These are phyloP conservation scores for Dolomedes plantarius DNA, from an alignment of 2,888 invertebrate species.

Conservation along the genomic window DNA sequence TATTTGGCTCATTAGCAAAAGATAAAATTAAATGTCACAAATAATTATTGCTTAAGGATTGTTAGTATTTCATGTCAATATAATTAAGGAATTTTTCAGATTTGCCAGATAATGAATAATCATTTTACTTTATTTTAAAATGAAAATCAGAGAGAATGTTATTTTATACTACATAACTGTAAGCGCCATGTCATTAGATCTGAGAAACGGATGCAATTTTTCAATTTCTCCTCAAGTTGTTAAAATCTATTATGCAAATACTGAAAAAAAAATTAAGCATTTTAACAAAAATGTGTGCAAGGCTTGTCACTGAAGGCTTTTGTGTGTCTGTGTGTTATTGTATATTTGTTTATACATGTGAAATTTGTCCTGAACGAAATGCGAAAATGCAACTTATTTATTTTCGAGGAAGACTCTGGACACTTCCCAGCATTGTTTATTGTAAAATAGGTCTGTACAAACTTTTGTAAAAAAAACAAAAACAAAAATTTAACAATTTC, in stretches of 20 bases:
- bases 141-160: neutral
- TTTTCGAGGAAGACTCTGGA: constrained; percentile 55
- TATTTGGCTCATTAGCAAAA: too few species aligned
- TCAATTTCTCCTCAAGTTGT: constrained; percentile 12
- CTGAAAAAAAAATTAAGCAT: constrained; percentile 11
- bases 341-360: constrained; percentile 66
- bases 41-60: too few species aligned
- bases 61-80: too few species aligned
- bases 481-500: constrained; percentile 52
- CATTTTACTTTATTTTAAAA: too few species aligned
- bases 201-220: constrained; percentile 51
- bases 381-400: constrained; percentile 60
- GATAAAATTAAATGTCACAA: too few species aligned
- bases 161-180: neutral
- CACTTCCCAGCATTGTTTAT: constrained; percentile 52
- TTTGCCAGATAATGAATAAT: too few species aligned
- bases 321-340: constrained; percentile 61
- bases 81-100: too few species aligned
- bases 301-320: constrained; percentile 55
- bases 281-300: constrained; percentile 35
- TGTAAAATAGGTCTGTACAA: constrained; percentile 71
- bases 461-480: constrained; percentile 71
- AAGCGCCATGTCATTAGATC: neutral
- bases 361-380: constrained; percentile 56
- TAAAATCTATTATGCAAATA: constrained; percentile 26